Percentiles rank a stretch among this genome's conserved stretches.
phyloP scores from a whole-genome alignment of 2,113 vertebrate species.

The Strix aluco region DNA sequence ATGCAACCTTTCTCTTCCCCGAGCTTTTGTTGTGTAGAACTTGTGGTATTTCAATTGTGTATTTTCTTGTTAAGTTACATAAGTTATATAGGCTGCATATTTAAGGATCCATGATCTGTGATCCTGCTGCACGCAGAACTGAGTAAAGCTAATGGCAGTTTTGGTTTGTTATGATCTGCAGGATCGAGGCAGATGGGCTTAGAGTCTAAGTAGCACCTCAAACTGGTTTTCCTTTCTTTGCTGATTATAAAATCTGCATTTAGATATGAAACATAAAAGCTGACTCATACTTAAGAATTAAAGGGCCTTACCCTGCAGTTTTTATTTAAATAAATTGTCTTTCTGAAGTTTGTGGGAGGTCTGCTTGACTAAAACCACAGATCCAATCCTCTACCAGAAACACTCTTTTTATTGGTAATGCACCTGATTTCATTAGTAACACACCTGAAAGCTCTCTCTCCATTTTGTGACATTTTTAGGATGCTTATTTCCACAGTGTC shows the following conservation, averaged over 20 bases:
- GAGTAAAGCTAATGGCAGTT: not conserved
- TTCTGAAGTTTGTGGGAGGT: conserved; percentile 12
- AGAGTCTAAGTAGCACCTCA: not conserved
- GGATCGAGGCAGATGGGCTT: not conserved
- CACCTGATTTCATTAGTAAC: not conserved
- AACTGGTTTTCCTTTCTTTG: not conserved
- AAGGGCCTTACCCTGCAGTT: not conserved
- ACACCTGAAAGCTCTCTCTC: not conserved
- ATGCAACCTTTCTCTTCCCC: not conserved
- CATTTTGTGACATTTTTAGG: not conserved
- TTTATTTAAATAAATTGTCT: not conserved
- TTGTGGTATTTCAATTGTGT: not conserved
- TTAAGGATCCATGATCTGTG: not conserved
- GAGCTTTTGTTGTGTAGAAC: not conserved
- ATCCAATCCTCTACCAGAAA: not conserved
- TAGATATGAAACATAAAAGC: conserved; percentile 35
- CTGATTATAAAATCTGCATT: not conserved
- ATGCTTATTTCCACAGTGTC: not conserved
- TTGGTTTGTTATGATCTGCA: not conserved
- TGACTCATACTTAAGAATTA: conserved; percentile 59
- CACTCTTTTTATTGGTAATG: not conserved
- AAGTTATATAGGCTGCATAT: conserved; percentile 14
- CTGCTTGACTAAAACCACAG: not conserved
- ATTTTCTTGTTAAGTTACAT: not conserved
- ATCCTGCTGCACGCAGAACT: not conserved